Evolutionary conservation across 2,113 vertebrate species (phyloP).

Genomic region (Mola mola): DNA sequence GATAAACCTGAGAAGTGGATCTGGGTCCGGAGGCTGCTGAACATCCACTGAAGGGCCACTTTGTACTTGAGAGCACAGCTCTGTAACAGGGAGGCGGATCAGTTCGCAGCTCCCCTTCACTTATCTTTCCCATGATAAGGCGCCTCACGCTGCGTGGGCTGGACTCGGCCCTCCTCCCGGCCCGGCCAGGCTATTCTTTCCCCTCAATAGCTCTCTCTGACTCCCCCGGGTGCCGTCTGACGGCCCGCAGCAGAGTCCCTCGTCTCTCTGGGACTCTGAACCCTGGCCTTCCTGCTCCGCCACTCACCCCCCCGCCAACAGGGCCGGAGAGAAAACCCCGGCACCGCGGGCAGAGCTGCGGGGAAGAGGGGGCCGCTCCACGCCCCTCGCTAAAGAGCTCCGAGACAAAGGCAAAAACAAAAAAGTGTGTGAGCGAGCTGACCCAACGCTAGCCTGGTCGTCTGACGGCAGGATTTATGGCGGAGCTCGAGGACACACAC

Average conservation of each 20-base stretch:
- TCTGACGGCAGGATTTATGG: conserved; percentile 64
- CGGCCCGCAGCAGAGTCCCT: conserved; percentile 31
- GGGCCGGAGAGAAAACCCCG: conserved; percentile 14
- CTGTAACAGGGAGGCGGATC: too few species aligned
- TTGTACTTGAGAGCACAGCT: too few species aligned
- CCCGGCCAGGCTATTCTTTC: conserved; percentile 51
- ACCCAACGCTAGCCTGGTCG: conserved; percentile 32
- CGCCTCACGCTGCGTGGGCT: conserved; percentile 67
- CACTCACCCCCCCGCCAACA: conserved; percentile 22
- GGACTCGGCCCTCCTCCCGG: conserved; percentile 64
- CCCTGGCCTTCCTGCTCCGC: not conserved
- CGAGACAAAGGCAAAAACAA: too few species aligned
- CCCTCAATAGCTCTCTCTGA: conserved; percentile 69
- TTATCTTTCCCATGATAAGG: conserved; percentile 66
- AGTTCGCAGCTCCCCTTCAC: conserved; percentile 41
- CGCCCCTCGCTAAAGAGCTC: too few species aligned
- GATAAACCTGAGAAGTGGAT: too few species aligned
- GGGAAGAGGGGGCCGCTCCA: too few species aligned
- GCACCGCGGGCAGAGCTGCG: too few species aligned
- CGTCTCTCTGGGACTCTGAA: too few species aligned
- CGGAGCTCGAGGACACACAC: conserved; percentile 42
- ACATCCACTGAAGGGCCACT: too few species aligned
- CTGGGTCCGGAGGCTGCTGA: too few species aligned
- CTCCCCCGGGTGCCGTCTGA: conserved; percentile 50
- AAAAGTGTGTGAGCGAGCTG: too few species aligned